Evolutionary conservation across 2,888 invertebrate genomes (phyloP).

Genomic region (Leptinotarsa rubiginosa): DNA sequence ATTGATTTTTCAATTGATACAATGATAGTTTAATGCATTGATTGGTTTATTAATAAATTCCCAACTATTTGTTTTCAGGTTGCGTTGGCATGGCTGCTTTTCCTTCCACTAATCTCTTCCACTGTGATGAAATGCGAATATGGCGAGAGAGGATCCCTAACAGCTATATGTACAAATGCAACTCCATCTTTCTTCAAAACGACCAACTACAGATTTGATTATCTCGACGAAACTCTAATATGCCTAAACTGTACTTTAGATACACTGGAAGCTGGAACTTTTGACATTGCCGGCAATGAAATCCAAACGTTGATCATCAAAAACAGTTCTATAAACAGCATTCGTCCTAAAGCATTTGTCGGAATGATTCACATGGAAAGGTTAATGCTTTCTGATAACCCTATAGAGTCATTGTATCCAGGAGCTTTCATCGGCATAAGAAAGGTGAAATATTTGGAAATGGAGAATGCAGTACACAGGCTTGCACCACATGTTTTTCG

Average conservation of each 20-base stretch:
- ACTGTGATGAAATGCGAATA: slow-evolving; percentile 57
- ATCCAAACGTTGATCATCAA: slow-evolving; percentile 56
- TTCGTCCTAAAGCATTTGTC: slow-evolving; percentile 56
- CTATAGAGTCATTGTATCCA: slow-evolving; percentile 53
- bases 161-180: slow-evolving; percentile 61
- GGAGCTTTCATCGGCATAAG: slow-evolving; percentile 59
- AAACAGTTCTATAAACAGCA: slow-evolving; percentile 52
- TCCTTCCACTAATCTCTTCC: neutral
- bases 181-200: slow-evolving; percentile 56
- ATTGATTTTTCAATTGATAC: too few species aligned
- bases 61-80: slow-evolving; percentile 28
- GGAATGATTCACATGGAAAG: slow-evolving; percentile 58
- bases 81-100: slow-evolving; percentile 1
- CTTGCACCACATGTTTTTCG: slow-evolving; percentile 47
- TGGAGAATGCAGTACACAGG: slow-evolving; percentile 48
- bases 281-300: slow-evolving; percentile 62
- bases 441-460: slow-evolving; percentile 55
- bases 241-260: slow-evolving; percentile 59
- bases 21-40: neutral
- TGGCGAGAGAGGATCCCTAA: slow-evolving; percentile 62
- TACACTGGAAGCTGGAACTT: slow-evolving; percentile 56
- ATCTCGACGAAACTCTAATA: slow-evolving; percentile 61
- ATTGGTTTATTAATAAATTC: neutral
- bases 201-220: slow-evolving; percentile 61
- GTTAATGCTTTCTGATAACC: slow-evolving; percentile 56